Percentiles rank a stretch among this genome's conserved stretches.
Evolutionary conservation across 2,113 vertebrate species (phyloP).

Genomic region (Fregetta grallaria): DNA sequence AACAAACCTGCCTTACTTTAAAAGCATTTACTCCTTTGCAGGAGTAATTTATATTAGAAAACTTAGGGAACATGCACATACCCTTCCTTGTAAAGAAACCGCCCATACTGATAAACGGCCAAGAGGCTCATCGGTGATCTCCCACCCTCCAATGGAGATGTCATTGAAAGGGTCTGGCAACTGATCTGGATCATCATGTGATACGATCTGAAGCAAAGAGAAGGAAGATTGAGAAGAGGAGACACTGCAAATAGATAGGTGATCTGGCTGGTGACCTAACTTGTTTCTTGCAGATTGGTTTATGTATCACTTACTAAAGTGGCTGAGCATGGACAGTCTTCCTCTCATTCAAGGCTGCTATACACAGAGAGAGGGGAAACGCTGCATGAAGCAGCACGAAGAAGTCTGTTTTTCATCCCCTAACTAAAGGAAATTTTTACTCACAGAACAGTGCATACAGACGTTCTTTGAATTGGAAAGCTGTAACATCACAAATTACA

Average conservation of each 20-base stretch:
- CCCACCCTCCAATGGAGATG: conserved; percentile 92
- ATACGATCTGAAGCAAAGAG: conserved; percentile 79
- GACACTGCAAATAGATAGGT: background rate
- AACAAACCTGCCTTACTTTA: background rate
- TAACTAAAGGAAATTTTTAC: background rate
- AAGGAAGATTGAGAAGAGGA: background rate
- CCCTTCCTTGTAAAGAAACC: conserved; percentile 93
- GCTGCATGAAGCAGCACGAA: background rate
- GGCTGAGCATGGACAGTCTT: background rate
- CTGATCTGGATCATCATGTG: conserved; percentile 70
- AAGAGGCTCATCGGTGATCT: conserved; percentile 87
- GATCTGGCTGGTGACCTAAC: background rate
- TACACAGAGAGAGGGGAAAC: background rate
- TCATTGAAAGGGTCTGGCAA: conserved; percentile 94
- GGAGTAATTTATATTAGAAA: background rate
- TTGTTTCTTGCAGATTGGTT: background rate
- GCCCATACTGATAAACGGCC: conserved; percentile 91
- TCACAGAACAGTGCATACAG: background rate
- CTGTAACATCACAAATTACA: background rate
- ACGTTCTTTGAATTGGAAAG: background rate
- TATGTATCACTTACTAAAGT: background rate
- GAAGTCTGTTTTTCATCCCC: background rate
- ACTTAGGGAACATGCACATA: conserved; percentile 30
- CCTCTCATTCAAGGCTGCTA: background rate
- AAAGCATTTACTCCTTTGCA: background rate